These are phyloP conservation scores for Aphis craccivora DNA, from an alignment of 1,140 invertebrate species.

Conservation along the genomic window DNA sequence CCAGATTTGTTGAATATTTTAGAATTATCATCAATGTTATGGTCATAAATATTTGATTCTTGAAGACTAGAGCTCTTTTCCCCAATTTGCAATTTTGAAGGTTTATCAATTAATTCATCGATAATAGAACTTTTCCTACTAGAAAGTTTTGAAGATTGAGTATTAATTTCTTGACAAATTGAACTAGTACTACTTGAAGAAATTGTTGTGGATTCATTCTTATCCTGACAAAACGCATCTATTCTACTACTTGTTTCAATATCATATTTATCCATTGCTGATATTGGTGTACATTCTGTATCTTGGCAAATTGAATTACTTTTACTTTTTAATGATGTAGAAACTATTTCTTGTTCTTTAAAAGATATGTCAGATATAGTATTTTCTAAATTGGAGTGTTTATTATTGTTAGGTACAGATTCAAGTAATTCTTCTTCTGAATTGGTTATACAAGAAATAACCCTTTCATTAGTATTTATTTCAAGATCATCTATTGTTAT, in stretches of 20 bases:
- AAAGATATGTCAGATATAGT: background rate
- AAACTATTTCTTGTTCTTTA: background rate
- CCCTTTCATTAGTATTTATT: too few relatives aligned
- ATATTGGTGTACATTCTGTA: background rate
- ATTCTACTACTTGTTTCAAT: background rate
- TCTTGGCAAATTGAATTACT: background rate
- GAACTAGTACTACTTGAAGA: constrained; percentile 28
- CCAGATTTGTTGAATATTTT: background rate
- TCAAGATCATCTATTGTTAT: too few relatives aligned
- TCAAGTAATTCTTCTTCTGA: background rate
- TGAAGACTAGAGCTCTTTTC: constrained; percentile 13
- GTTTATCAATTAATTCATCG: background rate
- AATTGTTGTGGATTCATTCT: background rate
- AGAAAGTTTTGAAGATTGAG: constrained; percentile 32
- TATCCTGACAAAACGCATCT: background rate
- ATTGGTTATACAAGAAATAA: too few relatives aligned
- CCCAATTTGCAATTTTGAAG: background rate
- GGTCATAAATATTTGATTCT: background rate
- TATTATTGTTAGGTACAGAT: background rate
- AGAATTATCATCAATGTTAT: background rate
- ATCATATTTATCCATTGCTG: background rate
- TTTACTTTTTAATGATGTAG: background rate
- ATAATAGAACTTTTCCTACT: constrained; percentile 19
- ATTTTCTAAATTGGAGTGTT: background rate
- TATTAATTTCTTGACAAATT: constrained; percentile 26